Evolutionary conservation across 1,140 invertebrate species (phyloP).

Genomic region (Atta cephalotes): DNA sequence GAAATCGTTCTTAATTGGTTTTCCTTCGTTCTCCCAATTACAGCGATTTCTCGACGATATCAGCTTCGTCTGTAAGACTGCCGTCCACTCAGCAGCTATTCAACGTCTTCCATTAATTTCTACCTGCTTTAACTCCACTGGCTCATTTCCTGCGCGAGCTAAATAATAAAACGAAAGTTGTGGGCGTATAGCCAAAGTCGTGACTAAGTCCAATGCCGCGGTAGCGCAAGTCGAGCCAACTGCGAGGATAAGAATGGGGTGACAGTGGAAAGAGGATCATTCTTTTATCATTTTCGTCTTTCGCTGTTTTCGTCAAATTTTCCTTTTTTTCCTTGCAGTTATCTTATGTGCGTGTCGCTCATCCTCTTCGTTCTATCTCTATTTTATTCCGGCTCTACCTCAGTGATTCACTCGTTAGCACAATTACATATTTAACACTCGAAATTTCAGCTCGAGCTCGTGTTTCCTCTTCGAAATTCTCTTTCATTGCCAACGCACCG

Average conservation of each 20-base stretch:
- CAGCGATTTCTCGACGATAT: constrained; percentile 13
- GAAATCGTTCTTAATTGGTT: constrained; percentile 36
- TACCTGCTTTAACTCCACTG: constrained; percentile 71
- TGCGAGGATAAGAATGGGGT: constrained; percentile 23
- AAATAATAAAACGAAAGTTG: constrained; percentile 75
- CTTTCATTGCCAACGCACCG: constrained; percentile 39
- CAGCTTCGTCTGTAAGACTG: background rate
- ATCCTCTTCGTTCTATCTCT: constrained; percentile 6
- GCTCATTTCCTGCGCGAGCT: constrained; percentile 55
- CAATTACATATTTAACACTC: constrained; percentile 84
- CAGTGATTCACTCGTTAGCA: constrained; percentile 62
- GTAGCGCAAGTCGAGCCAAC: constrained; percentile 21
- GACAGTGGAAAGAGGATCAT: background rate
- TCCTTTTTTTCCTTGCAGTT: constrained; percentile 64
- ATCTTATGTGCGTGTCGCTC: constrained; percentile 26
- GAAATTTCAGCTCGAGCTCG: constrained; percentile 77
- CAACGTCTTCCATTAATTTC: constrained; percentile 73
- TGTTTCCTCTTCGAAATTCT: constrained; percentile 56
- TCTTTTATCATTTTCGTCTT: constrained; percentile 51
- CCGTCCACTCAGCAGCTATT: constrained; percentile 25
- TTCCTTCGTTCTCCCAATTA: constrained; percentile 6
- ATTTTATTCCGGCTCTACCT: constrained; percentile 28
- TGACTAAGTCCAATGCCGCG: constrained; percentile 60
- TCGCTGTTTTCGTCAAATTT: background rate
- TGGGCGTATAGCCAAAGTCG: constrained; percentile 62